Percentiles rank a stretch among this genome's conserved stretches.
phyloP scores from a whole-genome alignment of 2,113 vertebrate species.

The Oryzias curvinotus region DNA sequence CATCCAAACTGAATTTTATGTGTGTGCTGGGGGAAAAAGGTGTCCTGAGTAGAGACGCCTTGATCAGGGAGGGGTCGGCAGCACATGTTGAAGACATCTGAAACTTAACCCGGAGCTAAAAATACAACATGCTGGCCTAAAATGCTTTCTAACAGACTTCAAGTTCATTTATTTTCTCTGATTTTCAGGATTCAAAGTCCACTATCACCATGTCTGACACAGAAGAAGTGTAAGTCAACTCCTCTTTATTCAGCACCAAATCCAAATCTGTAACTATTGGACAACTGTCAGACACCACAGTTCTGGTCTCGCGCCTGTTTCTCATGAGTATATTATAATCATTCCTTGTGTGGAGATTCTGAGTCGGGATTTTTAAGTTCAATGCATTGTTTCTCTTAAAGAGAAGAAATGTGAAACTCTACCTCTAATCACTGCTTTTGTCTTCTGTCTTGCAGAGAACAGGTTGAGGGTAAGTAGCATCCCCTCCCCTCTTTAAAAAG shows the following conservation, averaged over 20 bases:
- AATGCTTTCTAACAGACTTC: slow-evolving; percentile 6
- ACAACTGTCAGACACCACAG: not conserved
- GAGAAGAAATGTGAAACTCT: not conserved
- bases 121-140: slow-evolving; percentile 42
- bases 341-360: no score
- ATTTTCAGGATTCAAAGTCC: slow-evolving; percentile 77
- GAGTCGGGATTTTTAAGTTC: no score
- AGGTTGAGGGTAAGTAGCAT: slow-evolving; percentile 87
- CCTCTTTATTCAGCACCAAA: not conserved
- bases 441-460: slow-evolving; percentile 79
- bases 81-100: slow-evolving; percentile 55
- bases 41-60: not conserved
- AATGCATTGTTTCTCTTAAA: no score
- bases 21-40: slow-evolving; percentile 1
- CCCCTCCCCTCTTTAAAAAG: not conserved
- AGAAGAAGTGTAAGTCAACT: slow-evolving; percentile 89
- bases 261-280: not conserved
- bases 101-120: slow-evolving; percentile 64
- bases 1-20: not conserved
- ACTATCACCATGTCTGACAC: slow-evolving; percentile 89
- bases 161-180: slow-evolving; percentile 36
- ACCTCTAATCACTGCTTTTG: slow-evolving; percentile 15
- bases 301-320: no score
- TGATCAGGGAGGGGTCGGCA: slow-evolving; percentile 25
- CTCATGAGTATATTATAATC: no score